A percentile compares a stretch with the other conserved stretches of the same genome.
These are phyloP conservation scores for Ennomos fuscantarius DNA, from an alignment of 2,888 invertebrate species.

Conservation along the genomic window DNA sequence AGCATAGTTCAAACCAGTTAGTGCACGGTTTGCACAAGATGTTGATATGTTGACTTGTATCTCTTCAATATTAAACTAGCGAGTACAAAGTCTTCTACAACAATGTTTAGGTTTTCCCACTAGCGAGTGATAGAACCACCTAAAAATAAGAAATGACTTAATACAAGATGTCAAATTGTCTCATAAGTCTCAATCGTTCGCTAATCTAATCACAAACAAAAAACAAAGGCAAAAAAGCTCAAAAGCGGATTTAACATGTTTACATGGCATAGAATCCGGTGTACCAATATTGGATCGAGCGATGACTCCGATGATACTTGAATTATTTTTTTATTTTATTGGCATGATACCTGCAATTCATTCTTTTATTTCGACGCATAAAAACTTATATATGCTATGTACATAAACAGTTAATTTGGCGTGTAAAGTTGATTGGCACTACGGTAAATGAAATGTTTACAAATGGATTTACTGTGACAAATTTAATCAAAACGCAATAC, in stretches of 20 bases:
- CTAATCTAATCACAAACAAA: conserved; percentile 80
- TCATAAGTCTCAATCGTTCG: conserved; percentile 80
- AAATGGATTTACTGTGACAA: too few relatives aligned
- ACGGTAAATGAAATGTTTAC: too few relatives aligned
- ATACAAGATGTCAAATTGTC: conserved; percentile 75
- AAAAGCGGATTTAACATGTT: conserved; percentile 79
- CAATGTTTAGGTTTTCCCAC: conserved; percentile 63
- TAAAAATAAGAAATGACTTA: conserved; percentile 80
- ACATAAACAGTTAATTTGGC: conserved; percentile 18
- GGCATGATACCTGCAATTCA: conserved; percentile 30
- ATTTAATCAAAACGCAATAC: too few relatives aligned
- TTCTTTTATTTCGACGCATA: conserved; percentile 20
- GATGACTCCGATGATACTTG: conserved; percentile 53
- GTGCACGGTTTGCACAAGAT: conserved; percentile 27
- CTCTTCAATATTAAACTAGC: conserved; percentile 26
- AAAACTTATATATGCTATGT: conserved; percentile 8
- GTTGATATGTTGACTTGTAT: conserved; percentile 32
- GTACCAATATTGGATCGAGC: conserved; percentile 72
- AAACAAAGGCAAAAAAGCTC: conserved; percentile 65
- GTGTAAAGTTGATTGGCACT: background rate
- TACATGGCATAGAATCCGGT: conserved; percentile 68
- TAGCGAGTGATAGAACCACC: conserved; percentile 58
- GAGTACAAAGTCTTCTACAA: conserved; percentile 49
- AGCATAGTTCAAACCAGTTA: conserved; percentile 29
- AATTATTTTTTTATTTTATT: conserved; percentile 44